Evolutionary conservation across 2,113 vertebrate genomes (phyloP).

Genomic region (Abramis brama): DNA sequence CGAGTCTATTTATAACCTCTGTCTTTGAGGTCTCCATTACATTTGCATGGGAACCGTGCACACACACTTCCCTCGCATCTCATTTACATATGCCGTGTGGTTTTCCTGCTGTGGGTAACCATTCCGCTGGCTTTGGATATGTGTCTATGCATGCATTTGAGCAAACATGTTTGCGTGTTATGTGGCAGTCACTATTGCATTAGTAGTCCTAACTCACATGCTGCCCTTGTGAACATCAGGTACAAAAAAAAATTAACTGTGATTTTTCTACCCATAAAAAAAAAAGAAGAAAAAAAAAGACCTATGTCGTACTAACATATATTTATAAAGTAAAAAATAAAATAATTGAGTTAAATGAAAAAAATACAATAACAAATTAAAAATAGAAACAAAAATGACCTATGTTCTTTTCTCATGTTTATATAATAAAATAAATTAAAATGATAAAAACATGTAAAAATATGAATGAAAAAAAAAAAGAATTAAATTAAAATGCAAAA

Average conservation of each 20-base stretch:
- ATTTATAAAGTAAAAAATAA: background rate
- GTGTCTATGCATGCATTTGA: slow-evolving; percentile 34
- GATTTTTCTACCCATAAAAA: background rate
- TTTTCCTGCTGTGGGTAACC: slow-evolving; percentile 50
- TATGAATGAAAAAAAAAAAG: background rate
- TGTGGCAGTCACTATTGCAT: background rate
- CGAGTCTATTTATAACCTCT: slow-evolving; percentile 69
- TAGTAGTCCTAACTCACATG: background rate
- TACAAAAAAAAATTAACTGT: background rate
- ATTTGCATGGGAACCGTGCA: slow-evolving; percentile 57
- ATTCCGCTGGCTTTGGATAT: slow-evolving; percentile 8
- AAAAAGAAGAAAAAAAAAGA: background rate
- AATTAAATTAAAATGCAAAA: background rate
- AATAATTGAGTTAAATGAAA: too few relatives aligned
- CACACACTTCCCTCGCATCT: slow-evolving; percentile 45
- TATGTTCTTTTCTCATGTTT: background rate
- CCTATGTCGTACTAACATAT: background rate
- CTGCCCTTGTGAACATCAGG: background rate
- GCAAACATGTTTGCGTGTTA: background rate
- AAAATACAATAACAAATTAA: too few relatives aligned
- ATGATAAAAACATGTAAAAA: too few relatives aligned
- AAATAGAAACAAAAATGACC: too few relatives aligned
- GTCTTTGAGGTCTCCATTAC: slow-evolving; percentile 65
- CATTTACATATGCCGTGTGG: slow-evolving; percentile 48
- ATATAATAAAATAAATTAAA: too few relatives aligned